Evolutionary conservation across 2,888 invertebrate species (phyloP), one percentile per base, ranked within the genome.

Genomic region (Xanthorhoe spadicearia): DNA sequence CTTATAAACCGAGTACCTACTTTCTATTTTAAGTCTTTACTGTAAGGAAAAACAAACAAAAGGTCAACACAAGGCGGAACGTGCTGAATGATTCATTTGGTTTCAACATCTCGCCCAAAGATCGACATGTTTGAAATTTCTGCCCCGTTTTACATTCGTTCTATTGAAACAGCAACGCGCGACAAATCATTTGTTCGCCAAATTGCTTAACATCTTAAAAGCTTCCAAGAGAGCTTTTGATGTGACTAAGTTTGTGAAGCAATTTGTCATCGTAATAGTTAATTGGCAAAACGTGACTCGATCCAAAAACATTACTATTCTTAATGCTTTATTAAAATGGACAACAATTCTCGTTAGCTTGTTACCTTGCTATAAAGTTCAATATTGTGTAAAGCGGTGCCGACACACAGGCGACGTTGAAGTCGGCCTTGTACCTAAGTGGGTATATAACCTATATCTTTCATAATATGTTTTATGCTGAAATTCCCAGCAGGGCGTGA

Each of bases 131-230:
- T 66, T 58, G 23, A 64, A 55, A 38, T 54, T 62, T 52, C 64
- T 71, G 68, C 64, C 71, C 69, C 61, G 70, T 66, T 68, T 65
- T 52, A 56, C 67, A 54, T 60, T 61, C 53, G 35, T 66, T 70
- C 62, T 53, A 60, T 63, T 60, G 54, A 60, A 59, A 65, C 55
- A 55, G 54, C 23, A 62, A 43, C 19, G 54, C 18, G 49, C 56
- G 38, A n/a, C 51, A 48, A 49, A 60, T 50, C 57, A 66, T 61
- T n/a, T 58, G 50, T 58, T 61, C 9, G 10, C 57, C 13, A 57
- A 58, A 56, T n/a, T 28, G 28, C 32, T 9, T 38, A 54, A 50
- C 60, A 65, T 23, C 62, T 46, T 18, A 13, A 15, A 9, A 43
- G 46, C 55, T 52, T 64, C 58, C 55, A 50, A 17, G 35, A 17